Conservation (phyloP, 2,113 vertebrate genomes). For the Phalacrocorax pelagicus region DNA sequence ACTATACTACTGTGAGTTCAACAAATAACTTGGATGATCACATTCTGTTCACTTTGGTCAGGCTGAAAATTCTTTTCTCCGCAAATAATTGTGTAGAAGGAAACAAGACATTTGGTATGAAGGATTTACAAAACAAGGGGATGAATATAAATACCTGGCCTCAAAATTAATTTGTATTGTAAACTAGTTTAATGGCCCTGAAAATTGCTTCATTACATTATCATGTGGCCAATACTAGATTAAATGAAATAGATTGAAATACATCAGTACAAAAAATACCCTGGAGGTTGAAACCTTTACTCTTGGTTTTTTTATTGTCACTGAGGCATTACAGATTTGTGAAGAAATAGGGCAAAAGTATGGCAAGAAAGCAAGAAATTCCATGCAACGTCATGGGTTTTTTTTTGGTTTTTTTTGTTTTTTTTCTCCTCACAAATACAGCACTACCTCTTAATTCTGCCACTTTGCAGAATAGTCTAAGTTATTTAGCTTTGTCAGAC, state of each 20-base stretch:
- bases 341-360: neutral
- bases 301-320: neutral
- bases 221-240: neutral
- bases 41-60: neutral
- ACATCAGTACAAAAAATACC: neutral
- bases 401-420: no score
- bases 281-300: neutral
- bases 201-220: neutral
- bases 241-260: neutral
- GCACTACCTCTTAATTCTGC: neutral
- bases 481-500: neutral
- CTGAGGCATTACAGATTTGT: neutral
- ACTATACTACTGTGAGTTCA: neutral
- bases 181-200: neutral
- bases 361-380: neutral
- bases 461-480: neutral
- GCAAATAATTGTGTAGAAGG: neutral
- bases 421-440: neutral
- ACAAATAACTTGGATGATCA: neutral
- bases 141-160: neutral
- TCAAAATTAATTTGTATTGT: neutral
- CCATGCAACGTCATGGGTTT: neutral
- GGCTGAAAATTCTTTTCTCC: neutral
- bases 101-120: neutral
- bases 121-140: neutral